A percentile compares a stretch with the other conserved stretches of the same genome.
These are phyloP conservation scores for Lathamus discolor DNA, from an alignment of 2,113 vertebrate species.

Conservation along the genomic window DNA sequence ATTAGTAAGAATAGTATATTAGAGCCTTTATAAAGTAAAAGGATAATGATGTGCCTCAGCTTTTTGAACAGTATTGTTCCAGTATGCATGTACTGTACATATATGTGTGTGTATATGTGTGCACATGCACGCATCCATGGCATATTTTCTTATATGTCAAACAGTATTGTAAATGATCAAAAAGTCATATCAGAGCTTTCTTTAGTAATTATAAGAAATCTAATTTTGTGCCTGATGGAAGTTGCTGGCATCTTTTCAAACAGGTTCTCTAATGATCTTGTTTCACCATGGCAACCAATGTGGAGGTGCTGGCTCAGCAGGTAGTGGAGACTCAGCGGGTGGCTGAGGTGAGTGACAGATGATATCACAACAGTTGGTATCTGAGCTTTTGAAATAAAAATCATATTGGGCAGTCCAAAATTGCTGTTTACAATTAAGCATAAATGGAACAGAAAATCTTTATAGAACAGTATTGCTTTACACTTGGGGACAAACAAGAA, in stretches of 20 bases:
- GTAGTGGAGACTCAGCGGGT: constrained; percentile 87
- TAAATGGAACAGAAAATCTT: neutral
- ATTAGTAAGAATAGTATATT: neutral
- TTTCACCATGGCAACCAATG: constrained; percentile 86
- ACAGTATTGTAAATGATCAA: neutral
- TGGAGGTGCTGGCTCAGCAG: constrained; percentile 90
- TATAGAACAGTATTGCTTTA: neutral
- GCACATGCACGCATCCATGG: accelerated
- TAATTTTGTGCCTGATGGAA: constrained; percentile 72
- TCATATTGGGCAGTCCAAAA: neutral
- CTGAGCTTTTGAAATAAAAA: constrained; percentile 47
- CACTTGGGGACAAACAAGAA: neutral
- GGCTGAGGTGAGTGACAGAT: constrained; percentile 86
- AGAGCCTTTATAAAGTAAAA: neutral
- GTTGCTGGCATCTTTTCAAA: constrained; percentile 79
- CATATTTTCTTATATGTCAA: neutral
- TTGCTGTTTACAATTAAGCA: neutral
- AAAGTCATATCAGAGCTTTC: neutral
- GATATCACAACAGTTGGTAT: constrained; percentile 48
- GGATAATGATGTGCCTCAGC: neutral
- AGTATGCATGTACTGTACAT: neutral
- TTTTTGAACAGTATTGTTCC: neutral
- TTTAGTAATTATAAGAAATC: constrained; percentile 27
- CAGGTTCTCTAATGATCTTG: constrained; percentile 90
- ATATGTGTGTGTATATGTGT: accelerated